Conservation (phyloP, 2,888 invertebrate genomes). For the Smittia aterrima region DNA sequence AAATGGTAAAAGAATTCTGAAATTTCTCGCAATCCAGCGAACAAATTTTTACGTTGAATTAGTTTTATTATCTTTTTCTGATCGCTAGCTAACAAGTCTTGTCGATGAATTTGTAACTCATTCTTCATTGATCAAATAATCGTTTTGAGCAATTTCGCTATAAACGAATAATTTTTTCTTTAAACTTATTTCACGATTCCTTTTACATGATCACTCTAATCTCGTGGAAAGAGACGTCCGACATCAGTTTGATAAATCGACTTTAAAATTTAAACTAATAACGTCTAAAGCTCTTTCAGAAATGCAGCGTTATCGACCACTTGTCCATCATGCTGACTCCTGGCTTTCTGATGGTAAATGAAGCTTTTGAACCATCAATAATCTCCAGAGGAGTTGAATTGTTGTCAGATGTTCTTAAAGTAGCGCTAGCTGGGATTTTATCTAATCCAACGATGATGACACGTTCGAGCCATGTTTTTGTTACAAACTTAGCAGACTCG, state of each 20-base stretch:
- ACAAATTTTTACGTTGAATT: too few relatives aligned
- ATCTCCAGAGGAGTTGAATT: constrained; percentile 64
- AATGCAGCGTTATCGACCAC: constrained; percentile 67
- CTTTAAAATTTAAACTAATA: background rate
- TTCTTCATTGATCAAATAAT: too few relatives aligned
- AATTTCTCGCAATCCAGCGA: too few relatives aligned
- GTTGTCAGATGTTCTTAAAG: constrained; percentile 52
- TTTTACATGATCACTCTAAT: too few relatives aligned
- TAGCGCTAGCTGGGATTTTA: constrained; percentile 66
- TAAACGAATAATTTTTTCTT: too few relatives aligned
- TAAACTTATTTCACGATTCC: too few relatives aligned
- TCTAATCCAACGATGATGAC: constrained; percentile 79
- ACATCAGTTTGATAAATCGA: background rate
- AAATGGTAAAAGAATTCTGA: too few relatives aligned
- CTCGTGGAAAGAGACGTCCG: too few relatives aligned
- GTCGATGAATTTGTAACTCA: too few relatives aligned
- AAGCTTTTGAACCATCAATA: constrained; percentile 61
- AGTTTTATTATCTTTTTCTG: too few relatives aligned
- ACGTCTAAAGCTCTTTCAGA: constrained; percentile 44
- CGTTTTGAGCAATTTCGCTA: too few relatives aligned
- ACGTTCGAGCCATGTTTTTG: constrained; percentile 84
- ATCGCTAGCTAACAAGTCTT: too few relatives aligned
- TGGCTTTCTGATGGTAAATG: constrained; percentile 81
- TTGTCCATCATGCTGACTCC: constrained; percentile 75
- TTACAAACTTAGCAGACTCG: constrained; percentile 66